Conservation (phyloP, 2,797 vertebrate genomes). For the Myotis planiceps region DNA sequence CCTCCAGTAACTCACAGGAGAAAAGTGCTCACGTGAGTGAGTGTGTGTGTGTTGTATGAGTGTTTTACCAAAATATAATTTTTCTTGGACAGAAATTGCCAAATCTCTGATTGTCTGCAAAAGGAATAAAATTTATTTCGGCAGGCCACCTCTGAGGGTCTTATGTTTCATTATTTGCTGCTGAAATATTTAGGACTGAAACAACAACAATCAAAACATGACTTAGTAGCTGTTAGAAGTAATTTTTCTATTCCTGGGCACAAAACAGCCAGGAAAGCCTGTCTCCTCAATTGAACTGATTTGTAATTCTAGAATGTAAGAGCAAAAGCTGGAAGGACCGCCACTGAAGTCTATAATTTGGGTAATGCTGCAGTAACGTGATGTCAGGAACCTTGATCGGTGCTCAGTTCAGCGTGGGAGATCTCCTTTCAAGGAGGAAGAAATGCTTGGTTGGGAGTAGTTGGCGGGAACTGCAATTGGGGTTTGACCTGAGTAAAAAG, state of each 20-base stretch:
- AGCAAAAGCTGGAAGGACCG: conserved; percentile 53
- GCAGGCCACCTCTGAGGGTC: conserved; percentile 60
- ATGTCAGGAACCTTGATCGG: conserved; percentile 63
- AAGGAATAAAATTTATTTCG: conserved; percentile 43
- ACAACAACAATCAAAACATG: conserved; percentile 66
- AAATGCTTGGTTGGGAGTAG: background rate
- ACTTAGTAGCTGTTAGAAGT: conserved; percentile 72
- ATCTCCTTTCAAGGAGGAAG: conserved; percentile 59
- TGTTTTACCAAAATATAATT: conserved; percentile 29
- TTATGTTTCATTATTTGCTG: conserved; percentile 66
- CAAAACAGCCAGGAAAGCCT: conserved; percentile 62
- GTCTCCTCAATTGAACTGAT: conserved; percentile 68
- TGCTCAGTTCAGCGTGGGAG: conserved; percentile 8
- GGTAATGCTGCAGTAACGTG: conserved; percentile 64
- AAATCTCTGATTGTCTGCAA: conserved; percentile 37
- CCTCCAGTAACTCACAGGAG: background rate
- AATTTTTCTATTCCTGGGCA: conserved; percentile 69
- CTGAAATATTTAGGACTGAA: conserved; percentile 69
- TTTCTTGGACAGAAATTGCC: conserved; percentile 45
- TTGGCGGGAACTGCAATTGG: background rate
- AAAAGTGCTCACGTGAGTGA: background rate
- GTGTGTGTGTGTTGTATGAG: background rate
- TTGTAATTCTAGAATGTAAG: conserved; percentile 77
- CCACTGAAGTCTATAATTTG: conserved; percentile 71
- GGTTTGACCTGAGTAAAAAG: conserved; percentile 19